Base-by-base conservation (phyloP, 2,797 vertebrate genomes). In the Lycodopsis pacificus region DNA sequence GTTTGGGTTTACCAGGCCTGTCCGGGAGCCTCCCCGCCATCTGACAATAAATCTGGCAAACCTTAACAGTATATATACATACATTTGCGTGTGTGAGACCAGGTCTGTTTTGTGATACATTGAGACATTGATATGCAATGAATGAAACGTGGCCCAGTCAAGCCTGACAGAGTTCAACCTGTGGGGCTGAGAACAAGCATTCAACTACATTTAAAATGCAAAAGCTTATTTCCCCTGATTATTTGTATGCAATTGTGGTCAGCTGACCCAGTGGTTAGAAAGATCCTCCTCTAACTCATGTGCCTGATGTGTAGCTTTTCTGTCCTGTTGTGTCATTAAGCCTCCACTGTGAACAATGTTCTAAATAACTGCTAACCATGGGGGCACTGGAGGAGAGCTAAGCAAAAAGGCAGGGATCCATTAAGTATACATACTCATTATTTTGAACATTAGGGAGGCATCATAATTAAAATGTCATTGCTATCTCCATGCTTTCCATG, bases 311-410 rank as follows among this genome's bases (percentile, higher is more conserved):
- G 42, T 46, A 36, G n/a, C 49, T 62, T 34, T 71, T 68, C 34
- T 22, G 19, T 59, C 61, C 42, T 77, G 61, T 59, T 81, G 62
- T 62, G 62, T 54, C 68, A 57, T 48, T 65, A 65, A 66, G 32
- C 42, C 27, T 76, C 15, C 65, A 51, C 22, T 58, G 48, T 63
- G 20, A 77, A 76, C 27, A 30, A 34, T 25, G 34, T 30, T 59
- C 19, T 65, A 32, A 78, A 73, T 56, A 70, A 66, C 53, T 49
- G 6, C 59, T 48, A 61, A 59, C 22, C 46, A 69, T 40, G 38
- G 46, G 44, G n/a, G 12, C 20, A 59, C 25, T 27, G 38, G 36
- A 56, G 40, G 36, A 17, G 1, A 65, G 20, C 20, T 25, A 3
- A 71, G 51, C 25, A 42, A 62, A 80, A 82, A 65, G 11, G 27